Evolutionary conservation across 2,888 invertebrate genomes (phyloP).

Genomic region (Pheosia tremula): DNA sequence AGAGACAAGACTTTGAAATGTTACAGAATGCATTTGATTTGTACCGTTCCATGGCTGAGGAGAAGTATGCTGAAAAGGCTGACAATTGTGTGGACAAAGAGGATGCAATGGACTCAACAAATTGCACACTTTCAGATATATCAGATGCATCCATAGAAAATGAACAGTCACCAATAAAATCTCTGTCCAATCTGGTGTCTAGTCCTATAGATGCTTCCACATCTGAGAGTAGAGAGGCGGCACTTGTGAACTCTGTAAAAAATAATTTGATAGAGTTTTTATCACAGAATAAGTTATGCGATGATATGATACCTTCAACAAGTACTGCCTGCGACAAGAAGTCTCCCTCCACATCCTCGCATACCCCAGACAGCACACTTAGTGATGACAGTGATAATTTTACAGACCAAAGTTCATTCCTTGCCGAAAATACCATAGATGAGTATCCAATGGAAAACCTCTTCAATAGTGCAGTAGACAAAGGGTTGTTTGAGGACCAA

Average conservation of each 20-base stretch:
- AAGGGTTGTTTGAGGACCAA: slow-evolving; percentile 77
- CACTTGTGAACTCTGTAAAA: slow-evolving; percentile 68
- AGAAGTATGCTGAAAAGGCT: slow-evolving; percentile 60
- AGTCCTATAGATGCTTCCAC: slow-evolving; percentile 74
- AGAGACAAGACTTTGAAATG: slow-evolving; percentile 76
- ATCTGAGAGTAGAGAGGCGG: slow-evolving; percentile 57
- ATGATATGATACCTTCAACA: slow-evolving; percentile 66
- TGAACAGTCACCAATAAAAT: slow-evolving; percentile 86
- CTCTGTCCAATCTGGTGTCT: slow-evolving; percentile 86
- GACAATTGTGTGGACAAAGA: slow-evolving; percentile 58
- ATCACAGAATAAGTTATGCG: slow-evolving; percentile 64
- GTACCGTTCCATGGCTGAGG: slow-evolving; percentile 72
- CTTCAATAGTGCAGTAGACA: slow-evolving; percentile 79
- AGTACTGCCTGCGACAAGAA: slow-evolving; percentile 62
- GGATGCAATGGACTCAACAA: slow-evolving; percentile 61
- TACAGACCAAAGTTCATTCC: slow-evolving; percentile 78
- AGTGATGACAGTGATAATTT: slow-evolving; percentile 79
- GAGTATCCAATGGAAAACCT: slow-evolving; percentile 82
- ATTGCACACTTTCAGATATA: slow-evolving; percentile 65
- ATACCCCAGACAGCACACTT: slow-evolving; percentile 72
- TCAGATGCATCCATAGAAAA: slow-evolving; percentile 65
- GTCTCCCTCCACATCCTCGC: slow-evolving; percentile 59
- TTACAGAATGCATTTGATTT: slow-evolving; percentile 77
- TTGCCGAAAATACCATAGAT: slow-evolving; percentile 78
- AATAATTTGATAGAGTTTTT: slow-evolving; percentile 76